Conservation (phyloP, 2,797 vertebrate species). For the Spinus olivaceus region DNA sequence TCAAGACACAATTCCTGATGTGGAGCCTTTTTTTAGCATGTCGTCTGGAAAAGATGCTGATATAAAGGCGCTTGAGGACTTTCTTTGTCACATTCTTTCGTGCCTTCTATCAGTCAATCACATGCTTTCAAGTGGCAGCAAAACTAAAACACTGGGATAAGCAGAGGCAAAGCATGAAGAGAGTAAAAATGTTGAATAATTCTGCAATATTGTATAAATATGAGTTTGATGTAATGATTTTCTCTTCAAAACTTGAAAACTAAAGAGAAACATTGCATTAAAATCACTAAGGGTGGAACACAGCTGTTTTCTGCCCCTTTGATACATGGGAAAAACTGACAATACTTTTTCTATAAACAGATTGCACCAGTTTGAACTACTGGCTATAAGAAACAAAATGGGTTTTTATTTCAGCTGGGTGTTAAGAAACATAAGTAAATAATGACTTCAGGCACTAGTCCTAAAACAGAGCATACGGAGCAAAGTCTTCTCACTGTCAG, state of each 20-base stretch:
- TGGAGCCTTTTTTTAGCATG: background rate
- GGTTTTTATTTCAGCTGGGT: accelerated
- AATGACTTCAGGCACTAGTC: background rate
- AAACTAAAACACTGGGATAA: background rate
- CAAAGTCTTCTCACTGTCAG: background rate
- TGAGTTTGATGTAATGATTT: background rate
- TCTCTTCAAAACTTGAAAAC: background rate
- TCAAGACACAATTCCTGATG: background rate
- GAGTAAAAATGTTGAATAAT: background rate
- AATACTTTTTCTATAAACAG: background rate
- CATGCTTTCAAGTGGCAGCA: background rate
- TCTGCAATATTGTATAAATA: background rate
- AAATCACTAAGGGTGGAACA: background rate
- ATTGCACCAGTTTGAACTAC: background rate
- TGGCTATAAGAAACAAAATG: background rate
- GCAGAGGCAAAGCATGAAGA: background rate
- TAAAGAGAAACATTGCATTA: background rate
- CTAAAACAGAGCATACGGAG: background rate
- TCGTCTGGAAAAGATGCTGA: background rate
- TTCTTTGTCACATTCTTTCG: background rate
- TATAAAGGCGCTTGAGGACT: background rate
- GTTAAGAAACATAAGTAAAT: background rate
- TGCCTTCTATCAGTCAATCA: background rate
- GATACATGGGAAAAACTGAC: background rate
- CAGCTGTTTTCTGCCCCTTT: background rate